A percentile compares a stretch with the other conserved stretches of the same genome.
phyloP scores from a whole-genome alignment of 2,888 invertebrate species.

The Incurvaria masculella region DNA sequence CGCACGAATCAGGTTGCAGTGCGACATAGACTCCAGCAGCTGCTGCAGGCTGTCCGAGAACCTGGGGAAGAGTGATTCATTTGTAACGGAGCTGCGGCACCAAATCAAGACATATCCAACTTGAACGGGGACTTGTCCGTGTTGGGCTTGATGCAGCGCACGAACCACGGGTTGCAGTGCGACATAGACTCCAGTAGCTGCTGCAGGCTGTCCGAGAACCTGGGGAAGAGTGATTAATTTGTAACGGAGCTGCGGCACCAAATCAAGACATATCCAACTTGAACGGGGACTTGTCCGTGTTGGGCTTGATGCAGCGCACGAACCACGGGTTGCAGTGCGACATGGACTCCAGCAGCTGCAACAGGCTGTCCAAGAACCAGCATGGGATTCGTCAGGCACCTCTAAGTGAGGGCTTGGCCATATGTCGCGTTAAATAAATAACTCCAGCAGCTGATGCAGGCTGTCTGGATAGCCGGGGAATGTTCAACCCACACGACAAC shows the following conservation, averaged over 20 bases:
- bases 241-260: conserved; percentile 74
- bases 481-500: no score
- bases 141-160: conserved; percentile 95
- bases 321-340: conserved; percentile 95
- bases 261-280: conserved; percentile 93
- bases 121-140: conserved; percentile 88
- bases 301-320: conserved; percentile 94
- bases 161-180: conserved; percentile 93
- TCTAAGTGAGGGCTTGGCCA: no score
- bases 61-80: no score
- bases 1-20: no score
- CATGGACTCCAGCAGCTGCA: conserved; percentile 90
- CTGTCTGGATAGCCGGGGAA: no score
- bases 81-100: conserved; percentile 87
- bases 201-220: conserved; percentile 91
- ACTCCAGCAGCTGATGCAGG: no score
- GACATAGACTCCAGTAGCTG: conserved; percentile 92
- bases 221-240: conserved; percentile 19
- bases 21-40: no score
- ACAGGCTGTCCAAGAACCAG: conserved; percentile 90
- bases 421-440: no score
- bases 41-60: no score
- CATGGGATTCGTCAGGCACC: conserved; percentile 7
- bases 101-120: conserved; percentile 93
- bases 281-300: conserved; percentile 89